A percentile compares a stretch with the other conserved stretches of the same genome.
Evolutionary conservation across 2,797 vertebrate species (phyloP).

Genomic region (Luscinia megarhynchos): DNA sequence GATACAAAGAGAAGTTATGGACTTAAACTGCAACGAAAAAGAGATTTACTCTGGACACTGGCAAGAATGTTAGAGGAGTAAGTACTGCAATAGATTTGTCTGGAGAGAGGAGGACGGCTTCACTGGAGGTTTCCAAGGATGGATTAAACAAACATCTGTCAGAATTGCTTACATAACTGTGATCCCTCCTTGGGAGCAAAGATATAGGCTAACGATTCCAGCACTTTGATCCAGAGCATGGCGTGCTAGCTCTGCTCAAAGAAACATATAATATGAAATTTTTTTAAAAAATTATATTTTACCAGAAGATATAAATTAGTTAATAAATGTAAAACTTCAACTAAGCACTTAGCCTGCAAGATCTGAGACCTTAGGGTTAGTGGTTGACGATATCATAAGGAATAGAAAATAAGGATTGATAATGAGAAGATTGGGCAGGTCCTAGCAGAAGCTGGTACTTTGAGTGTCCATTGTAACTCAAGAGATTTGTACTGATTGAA

Average conservation of each 20-base stretch:
- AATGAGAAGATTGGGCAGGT: neutral
- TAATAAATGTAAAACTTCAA: neutral
- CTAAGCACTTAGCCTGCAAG: neutral
- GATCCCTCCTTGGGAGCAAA: neutral
- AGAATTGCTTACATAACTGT: neutral
- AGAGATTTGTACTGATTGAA: neutral
- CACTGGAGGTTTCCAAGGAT: neutral
- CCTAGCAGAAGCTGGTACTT: neutral
- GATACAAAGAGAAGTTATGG: neutral
- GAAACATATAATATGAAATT: neutral
- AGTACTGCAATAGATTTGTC: slow-evolving; percentile 18
- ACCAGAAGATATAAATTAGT: neutral
- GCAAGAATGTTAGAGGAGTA: slow-evolving; percentile 1
- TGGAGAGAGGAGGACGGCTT: neutral
- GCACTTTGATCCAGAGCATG: neutral
- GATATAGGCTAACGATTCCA: neutral
- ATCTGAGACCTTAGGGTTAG: neutral
- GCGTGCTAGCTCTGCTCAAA: neutral
- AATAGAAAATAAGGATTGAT: neutral
- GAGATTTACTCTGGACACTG: neutral
- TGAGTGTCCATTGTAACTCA: neutral
- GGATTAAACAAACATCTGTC: neutral
- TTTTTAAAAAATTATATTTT: neutral
- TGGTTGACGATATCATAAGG: neutral
- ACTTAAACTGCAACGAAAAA: neutral